Conservation (phyloP, 1,140 invertebrate species). For the Arctopsyche grandis region DNA sequence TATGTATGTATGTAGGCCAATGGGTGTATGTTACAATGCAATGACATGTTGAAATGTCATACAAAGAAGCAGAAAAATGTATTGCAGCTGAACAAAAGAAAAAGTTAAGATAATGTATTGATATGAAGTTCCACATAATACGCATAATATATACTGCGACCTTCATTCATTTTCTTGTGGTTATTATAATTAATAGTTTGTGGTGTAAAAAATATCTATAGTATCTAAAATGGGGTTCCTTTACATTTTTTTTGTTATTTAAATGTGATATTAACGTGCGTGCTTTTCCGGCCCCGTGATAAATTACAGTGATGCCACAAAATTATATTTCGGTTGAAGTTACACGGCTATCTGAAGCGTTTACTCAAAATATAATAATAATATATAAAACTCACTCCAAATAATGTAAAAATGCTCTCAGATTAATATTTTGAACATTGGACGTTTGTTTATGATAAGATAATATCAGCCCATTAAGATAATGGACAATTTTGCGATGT, state of each 20-base stretch:
- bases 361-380: neutral
- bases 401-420: neutral
- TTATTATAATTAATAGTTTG: conserved; percentile 49
- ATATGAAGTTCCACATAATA: conserved; percentile 31
- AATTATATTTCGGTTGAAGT: conserved; percentile 23
- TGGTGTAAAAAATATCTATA: conserved; percentile 39
- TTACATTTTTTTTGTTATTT: conserved; percentile 51
- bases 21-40: no score
- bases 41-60: neutral
- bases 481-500: no score
- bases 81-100: conserved; percentile 37
- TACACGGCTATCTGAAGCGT: neutral
- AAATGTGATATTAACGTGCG: conserved; percentile 51
- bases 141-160: conserved; percentile 6
- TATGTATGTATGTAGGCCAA: no score
- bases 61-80: conserved; percentile 41
- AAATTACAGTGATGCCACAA: conserved; percentile 44
- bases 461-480: no score
- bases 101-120: conserved; percentile 49
- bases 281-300: conserved; percentile 49
- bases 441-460: no score
- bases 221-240: conserved; percentile 22
- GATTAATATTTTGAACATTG: no score
- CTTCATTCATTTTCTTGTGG: conserved; percentile 44
- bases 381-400: neutral